Evolutionary conservation across 2,113 vertebrate species (phyloP), one percentile per base, ranked within the genome.

Genomic region (Hylia prasina): DNA sequence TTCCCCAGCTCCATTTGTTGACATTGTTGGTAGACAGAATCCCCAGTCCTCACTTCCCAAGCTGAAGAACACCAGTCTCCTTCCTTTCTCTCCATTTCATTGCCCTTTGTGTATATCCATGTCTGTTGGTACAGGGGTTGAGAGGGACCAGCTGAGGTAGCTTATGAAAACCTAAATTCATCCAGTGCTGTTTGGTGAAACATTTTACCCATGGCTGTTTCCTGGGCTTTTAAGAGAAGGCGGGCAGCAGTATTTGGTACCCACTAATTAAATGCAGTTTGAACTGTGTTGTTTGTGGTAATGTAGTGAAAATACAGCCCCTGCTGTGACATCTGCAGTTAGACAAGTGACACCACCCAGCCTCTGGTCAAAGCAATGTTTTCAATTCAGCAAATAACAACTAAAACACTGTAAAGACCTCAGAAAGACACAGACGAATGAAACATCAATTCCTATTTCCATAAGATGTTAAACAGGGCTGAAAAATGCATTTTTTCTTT

Each of bases 261-360:
- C 90, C 71, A 68, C 76, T 96, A 94, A 95, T 95, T 90, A 94
- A 47, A 80, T 88, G 75, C 85, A 92, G 82, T 94, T 77, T 90
- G 42, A 93, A 83, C 60, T 86, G 71, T 78, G 82, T 88, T 86
- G 71, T 86, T 91, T 83, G 76, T 75, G 82, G 92, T 92, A 94
- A 94, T 68, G 88, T 81, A 95, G 91, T 94, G 96, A 94, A 94
- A 96, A 97, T 88, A 83, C 76, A 42, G 50, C 82, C 75, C 87
- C 94, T 85, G 87, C 95, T 92, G 87, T 94, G 94, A 92, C 87
- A 91, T 93, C 75, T 95, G 90, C 71, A 83, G 80, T 51, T 80
- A 93, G 71, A 70, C 63, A 92, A 96, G 89, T 83, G 87, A 66
- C 94, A 94, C 68, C 66, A 91, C 63, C 57, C 90, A 92, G 90